phyloP scores from a whole-genome alignment of 2,113 vertebrate species.

The Sebastes fasciatus region DNA sequence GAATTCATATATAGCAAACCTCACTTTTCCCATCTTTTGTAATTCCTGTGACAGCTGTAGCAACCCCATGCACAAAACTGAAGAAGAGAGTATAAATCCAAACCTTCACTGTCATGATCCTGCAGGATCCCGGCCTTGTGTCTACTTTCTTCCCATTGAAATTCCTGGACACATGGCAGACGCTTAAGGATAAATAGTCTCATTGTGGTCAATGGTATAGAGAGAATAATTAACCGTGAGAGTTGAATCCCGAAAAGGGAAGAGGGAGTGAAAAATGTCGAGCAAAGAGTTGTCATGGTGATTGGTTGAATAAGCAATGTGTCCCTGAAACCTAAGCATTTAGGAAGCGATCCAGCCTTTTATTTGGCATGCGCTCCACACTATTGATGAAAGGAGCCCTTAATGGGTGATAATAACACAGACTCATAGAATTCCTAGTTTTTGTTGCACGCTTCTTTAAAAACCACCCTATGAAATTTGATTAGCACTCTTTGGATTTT shows the following conservation, averaged over 20 bases:
- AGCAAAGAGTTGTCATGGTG: constrained; percentile 84
- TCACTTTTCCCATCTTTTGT: not conserved
- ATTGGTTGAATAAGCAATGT: constrained; percentile 82
- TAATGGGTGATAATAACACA: constrained; percentile 52
- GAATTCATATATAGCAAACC: not conserved
- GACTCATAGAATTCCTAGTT: constrained; percentile 27
- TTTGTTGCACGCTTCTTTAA: constrained; percentile 31
- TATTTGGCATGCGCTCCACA: constrained; percentile 37
- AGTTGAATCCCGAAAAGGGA: constrained; percentile 63
- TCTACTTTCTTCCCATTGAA: constrained; percentile 30
- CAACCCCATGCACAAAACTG: constrained; percentile 22
- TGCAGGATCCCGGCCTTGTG: constrained; percentile 20
- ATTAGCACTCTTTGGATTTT: constrained; percentile 49
- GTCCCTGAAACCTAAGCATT: constrained; percentile 75
- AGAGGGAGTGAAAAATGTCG: constrained; percentile 69
- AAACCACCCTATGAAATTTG: constrained; percentile 47
- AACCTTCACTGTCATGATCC: constrained; percentile 13
- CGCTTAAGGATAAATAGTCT: constrained; percentile 41
- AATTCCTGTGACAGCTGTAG: constrained; percentile 1
- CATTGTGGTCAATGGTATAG: constrained; percentile 46
- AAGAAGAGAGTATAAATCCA: constrained; percentile 12
- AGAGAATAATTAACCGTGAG: constrained; percentile 70
- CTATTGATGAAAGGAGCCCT: constrained; percentile 52
- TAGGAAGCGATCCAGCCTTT: constrained; percentile 66
- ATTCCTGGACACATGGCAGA: constrained; percentile 55